Evolutionary conservation across 2,888 invertebrate species (phyloP), one percentile per base, ranked within the genome.

Genomic region (Phyto melanocephala): DNA sequence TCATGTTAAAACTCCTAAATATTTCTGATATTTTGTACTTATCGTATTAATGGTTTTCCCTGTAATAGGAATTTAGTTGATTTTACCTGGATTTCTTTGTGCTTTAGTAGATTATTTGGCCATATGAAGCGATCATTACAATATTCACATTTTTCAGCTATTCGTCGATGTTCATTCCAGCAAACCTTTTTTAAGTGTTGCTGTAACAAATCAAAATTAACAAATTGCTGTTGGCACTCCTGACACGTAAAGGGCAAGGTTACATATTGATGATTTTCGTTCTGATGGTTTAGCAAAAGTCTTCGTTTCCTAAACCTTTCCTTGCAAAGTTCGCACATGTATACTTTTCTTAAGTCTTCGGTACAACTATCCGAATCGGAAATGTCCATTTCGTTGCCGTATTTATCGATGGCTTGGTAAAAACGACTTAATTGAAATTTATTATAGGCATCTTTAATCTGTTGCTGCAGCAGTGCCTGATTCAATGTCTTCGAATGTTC

Each of bases 151-250:
- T 83, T 77, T 33, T 62, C 42, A 3, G 77, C 77, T 24, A 84
- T 85, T 0, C 84, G 85, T 2, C 87, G 87, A 28, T 86, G 79
- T 11, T 56, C 72, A 74, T 89, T 90, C 28, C 58, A 84, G 37
- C 90, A 91, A 15, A 87, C 86, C 84, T 90, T 84, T 88, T 91
- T 87, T 88, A 92, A 47, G 91, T 94, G 93, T 1, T 92, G 92
- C 0, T 91, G 89, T 0, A 93, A 92, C 8, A 93, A 90, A 33
- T 92, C 91, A 0, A 90, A 85, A 1, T 92, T 91, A 0, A 93
- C 92, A 86, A 92, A 93, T 8, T 92, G 88, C 90, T 92, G 92
- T 0, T 89, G 88, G 85, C 94, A 94, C 22, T 91, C 88, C 22
- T 90, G 89, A 83, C 94, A 94, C 8, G 91, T 89, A 54, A 91